Evolutionary conservation across 2,797 vertebrate genomes (phyloP), one percentile per base, ranked within the genome.

Genomic region (Arrhamphus sclerolepis): DNA sequence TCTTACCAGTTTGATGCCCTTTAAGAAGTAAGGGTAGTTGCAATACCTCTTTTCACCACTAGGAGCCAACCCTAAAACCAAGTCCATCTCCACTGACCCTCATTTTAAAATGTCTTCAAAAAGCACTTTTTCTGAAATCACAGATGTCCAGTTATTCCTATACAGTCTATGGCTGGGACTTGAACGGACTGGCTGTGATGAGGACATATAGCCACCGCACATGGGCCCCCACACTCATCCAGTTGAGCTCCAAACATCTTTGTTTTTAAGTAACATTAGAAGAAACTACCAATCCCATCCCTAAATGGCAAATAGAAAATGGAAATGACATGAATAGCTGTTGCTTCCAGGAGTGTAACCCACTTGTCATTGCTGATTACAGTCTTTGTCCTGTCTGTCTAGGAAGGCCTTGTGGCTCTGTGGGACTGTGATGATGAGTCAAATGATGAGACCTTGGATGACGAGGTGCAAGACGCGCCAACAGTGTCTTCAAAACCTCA

Each of bases 321-420:
- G 43, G 26, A 80, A 73, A 69, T 43, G 67, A 72, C 49, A 42
- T 56, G 54, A 72, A 56, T 48, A 52, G 70, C 59, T 73, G 62
- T 68, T 72, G 63, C 72, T 78, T 68, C 77, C 70, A 68, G 4
- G 2, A 26, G 62, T 74, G 75, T 77, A 70, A 63, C 67, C 70
- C 49, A 68, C 56, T 60, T 87, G 78, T 80, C 77, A 65, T 57
- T 13, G 22, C 49, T 81, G 72, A 81, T 82, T 75, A 83, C 31
- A 72, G 46, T 77, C 38, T 70, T 64, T 79, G 34, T 42, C 5
- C 72, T 72, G 53, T 69, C 66, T 48, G 52, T 80, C 50, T 80
- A 98, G 96, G 96, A 94, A 82, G 89, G 85, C 62, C 94, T 98
- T 69, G 84, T 94, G 59, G 90, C 92, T 85, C 92, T 98, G 70